Evolutionary conservation across 2,113 vertebrate species (phyloP), one percentile per base, ranked within the genome.

Genomic region (Lepisosteus oculatus): DNA sequence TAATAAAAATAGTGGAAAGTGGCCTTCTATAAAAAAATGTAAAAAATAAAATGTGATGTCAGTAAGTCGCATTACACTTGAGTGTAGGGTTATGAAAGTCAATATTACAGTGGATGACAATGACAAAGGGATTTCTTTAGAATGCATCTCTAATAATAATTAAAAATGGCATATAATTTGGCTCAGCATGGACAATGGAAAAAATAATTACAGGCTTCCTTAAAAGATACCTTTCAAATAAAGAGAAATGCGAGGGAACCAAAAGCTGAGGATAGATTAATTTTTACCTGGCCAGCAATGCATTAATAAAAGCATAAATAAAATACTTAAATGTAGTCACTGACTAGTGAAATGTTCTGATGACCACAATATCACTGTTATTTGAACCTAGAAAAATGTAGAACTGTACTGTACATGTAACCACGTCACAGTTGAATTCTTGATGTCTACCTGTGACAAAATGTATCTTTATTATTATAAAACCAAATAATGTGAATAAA

Each of bases 151-250:
- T 69, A 83, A 81, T 84, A 79, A 84, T 79, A 42, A 62, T 74
- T 84, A 76, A 79, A 86, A 83, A 85, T 86, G 85, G 87, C 86
- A 90, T 81, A 79, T 81, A 85, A 89, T 85, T 83, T 78, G 78
- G 65, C 61, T 71, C 79, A 79, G 72, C 72, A 76, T 72, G 79
- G 87, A 85, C 15, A 17, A 88, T 83, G 87, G 88, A 85, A 63
- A 74, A 87, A 85, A 78, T 87, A 85, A 88, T 75, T 77, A 78
- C 79, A 84, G 86, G 85, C 85, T 85, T 80, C 72, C 71, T 43
- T 85, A 85, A 88, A 81, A 85, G 84, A 86, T 81, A 77, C 80
- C 84, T 79, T 80, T 79, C 77, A 83, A 14, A 47, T 84, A 79
- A 78, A 80, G 75, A 67, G 71, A 47, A 71, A 51, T 70, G 14